Percentiles rank a stretch among this genome's conserved stretches.
Conservation (phyloP, 2,797 vertebrate genomes). For the Poeciliopsis presidionis region DNA sequence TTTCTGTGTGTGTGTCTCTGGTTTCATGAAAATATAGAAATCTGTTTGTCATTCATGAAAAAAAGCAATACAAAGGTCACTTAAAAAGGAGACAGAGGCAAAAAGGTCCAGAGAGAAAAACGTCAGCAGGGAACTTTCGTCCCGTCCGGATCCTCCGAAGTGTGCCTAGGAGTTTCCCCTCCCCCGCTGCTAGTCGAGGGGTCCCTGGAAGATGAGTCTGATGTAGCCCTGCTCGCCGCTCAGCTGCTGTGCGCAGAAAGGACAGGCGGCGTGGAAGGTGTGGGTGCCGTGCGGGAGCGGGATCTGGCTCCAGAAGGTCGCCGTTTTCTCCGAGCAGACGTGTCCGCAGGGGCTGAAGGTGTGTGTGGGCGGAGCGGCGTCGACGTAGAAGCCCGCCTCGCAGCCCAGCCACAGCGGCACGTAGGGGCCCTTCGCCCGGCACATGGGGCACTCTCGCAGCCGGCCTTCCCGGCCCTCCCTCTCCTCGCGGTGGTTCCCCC, state of each 20-base stretch:
- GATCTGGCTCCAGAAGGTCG: slow-evolving; percentile 96
- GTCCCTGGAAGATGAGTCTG: slow-evolving; percentile 99
- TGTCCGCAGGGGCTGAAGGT: slow-evolving; percentile 96
- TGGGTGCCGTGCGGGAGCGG: slow-evolving; percentile 97
- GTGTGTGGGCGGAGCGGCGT: slow-evolving; percentile 94
- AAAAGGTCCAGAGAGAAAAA: slow-evolving; percentile 48
- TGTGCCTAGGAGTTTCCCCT: slow-evolving; percentile 25
- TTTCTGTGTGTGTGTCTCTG: slow-evolving; percentile 56
- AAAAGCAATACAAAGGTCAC: slow-evolving; percentile 86
- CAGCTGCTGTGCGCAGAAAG: slow-evolving; percentile 96
- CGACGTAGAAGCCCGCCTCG: slow-evolving; percentile 96
- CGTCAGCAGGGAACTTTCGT: slow-evolving; percentile 11
- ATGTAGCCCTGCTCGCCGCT: slow-evolving; percentile 92
- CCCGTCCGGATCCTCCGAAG: background rate
- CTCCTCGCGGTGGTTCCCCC: slow-evolving; percentile 89
- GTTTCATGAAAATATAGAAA: slow-evolving; percentile 86
- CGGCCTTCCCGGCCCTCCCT: slow-evolving; percentile 84
- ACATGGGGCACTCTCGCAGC: slow-evolving; percentile 97
- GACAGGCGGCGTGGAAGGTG: slow-evolving; percentile 97
- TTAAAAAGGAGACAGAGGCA: slow-evolving; percentile 76
- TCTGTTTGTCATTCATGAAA: slow-evolving; percentile 79
- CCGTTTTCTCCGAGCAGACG: slow-evolving; percentile 97
- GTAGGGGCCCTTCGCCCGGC: slow-evolving; percentile 92
- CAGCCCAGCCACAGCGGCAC: slow-evolving; percentile 97
- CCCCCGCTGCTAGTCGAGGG: slow-evolving; percentile 85